These are phyloP conservation scores for Lasioglossum lativentre DNA, from an alignment of 2,888 invertebrate genomes.

Conservation along the genomic window DNA sequence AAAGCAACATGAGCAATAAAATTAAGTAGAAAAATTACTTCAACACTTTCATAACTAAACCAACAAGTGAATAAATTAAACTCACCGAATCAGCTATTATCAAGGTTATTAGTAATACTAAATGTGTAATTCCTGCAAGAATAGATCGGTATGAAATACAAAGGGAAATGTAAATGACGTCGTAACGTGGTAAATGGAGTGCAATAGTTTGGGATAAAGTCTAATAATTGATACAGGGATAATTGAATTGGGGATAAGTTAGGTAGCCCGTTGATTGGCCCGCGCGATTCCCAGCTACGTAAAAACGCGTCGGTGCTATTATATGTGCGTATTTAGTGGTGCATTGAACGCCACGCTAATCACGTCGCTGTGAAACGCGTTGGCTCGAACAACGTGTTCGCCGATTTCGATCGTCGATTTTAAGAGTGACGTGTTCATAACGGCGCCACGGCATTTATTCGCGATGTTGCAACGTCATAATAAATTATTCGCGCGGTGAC, in stretches of 20 bases:
- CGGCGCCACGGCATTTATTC: neutral
- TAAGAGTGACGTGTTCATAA: neutral
- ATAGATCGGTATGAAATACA: neutral
- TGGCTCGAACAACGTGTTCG: neutral
- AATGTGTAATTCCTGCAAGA: neutral
- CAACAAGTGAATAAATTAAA: neutral
- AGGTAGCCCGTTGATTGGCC: neutral
- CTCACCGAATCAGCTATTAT: too few relatives aligned
- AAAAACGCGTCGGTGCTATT: neutral
- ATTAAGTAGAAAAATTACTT: neutral
- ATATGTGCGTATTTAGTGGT: neutral
- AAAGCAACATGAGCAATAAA: neutral
- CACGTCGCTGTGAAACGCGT: neutral
- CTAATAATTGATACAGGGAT: neutral
- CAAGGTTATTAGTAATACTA: neutral
- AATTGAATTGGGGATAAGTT: neutral
- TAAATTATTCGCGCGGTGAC: constrained; percentile 41
- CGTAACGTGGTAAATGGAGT: neutral
- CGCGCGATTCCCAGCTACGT: neutral
- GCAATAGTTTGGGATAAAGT: neutral
- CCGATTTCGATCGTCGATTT: constrained; percentile 19
- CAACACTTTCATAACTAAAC: neutral
- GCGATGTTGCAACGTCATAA: constrained; percentile 14
- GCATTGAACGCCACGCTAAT: constrained; percentile 5
- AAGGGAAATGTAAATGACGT: neutral